phyloP scores from a whole-genome alignment of 1,140 invertebrate species.

The Hylaeus anthracinus region DNA sequence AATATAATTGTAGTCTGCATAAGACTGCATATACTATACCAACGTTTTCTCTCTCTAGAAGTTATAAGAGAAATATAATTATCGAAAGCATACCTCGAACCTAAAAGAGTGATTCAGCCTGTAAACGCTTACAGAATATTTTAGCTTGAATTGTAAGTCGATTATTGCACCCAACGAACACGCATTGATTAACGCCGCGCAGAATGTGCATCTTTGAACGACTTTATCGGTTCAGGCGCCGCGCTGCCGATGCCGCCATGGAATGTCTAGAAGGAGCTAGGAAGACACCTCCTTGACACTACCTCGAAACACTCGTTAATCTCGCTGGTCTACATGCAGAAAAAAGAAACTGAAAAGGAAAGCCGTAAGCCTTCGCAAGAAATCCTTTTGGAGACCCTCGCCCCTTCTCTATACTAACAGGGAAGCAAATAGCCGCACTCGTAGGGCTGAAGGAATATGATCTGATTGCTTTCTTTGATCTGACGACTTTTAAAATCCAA shows the following conservation, averaged over 20 bases:
- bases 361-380: slow-evolving; percentile 35
- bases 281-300: slow-evolving; percentile 19
- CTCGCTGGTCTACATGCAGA: slow-evolving; percentile 22
- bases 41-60: no score
- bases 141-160: background rate
- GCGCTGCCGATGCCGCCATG: slow-evolving; percentile 35
- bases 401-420: slow-evolving; percentile 23
- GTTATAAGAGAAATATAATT: no score
- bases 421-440: slow-evolving; percentile 39
- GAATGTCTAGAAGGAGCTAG: slow-evolving; percentile 27
- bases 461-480: slow-evolving; percentile 11
- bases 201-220: slow-evolving; percentile 43
- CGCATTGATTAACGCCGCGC: slow-evolving; percentile 4
- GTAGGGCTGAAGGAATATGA: slow-evolving; percentile 10
- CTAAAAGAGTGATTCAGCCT: no score
- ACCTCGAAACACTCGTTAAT: slow-evolving; percentile 59
- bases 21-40: no score
- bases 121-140: no score
- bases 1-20: no score
- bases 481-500: background rate
- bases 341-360: slow-evolving; percentile 1
- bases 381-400: slow-evolving; percentile 48
- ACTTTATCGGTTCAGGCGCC: slow-evolving; percentile 44
- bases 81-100: no score
- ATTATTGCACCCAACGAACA: background rate